These are phyloP conservation scores for Thyatira batis DNA, from an alignment of 2,888 invertebrate genomes.

Conservation along the genomic window DNA sequence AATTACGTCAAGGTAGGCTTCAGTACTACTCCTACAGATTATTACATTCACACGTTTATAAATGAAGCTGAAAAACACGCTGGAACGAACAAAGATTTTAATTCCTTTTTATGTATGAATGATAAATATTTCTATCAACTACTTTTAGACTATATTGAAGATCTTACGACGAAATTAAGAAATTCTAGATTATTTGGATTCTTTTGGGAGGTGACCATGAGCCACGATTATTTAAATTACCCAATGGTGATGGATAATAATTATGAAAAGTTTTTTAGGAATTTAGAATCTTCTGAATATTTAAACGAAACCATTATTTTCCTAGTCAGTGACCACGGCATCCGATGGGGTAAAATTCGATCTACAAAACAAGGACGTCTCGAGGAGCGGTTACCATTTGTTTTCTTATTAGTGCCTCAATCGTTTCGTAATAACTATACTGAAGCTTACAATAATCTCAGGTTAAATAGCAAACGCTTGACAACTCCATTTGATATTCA, in stretches of 20 bases:
- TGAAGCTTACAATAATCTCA: conserved; percentile 84
- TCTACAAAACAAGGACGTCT: conserved; percentile 92
- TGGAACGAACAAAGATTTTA: conserved; percentile 84
- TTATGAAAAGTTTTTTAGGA: conserved; percentile 82
- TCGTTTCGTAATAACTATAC: conserved; percentile 86
- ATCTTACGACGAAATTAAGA: conserved; percentile 83
- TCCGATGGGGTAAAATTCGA: conserved; percentile 92
- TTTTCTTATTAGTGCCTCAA: conserved; percentile 87
- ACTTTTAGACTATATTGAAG: conserved; percentile 86
- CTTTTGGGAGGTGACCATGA: conserved; percentile 91
- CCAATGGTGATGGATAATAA: conserved; percentile 88
- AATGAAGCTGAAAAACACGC: conserved; percentile 85
- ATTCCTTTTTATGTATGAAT: conserved; percentile 87
- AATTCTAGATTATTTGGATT: conserved; percentile 88
- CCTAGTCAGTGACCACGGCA: conserved; percentile 94
- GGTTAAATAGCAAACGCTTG: conserved; percentile 85
- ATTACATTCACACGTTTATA: conserved; percentile 90
- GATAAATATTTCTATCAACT: conserved; percentile 86
- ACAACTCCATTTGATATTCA: conserved; percentile 92
- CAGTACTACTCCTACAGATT: conserved; percentile 90
- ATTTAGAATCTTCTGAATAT: conserved; percentile 73
- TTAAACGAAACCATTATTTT: conserved; percentile 87
- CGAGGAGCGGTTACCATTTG: conserved; percentile 93
- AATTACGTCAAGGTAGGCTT: conserved; percentile 91
- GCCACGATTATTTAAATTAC: conserved; percentile 92